These are phyloP conservation scores for Peucedramus taeniatus DNA, from an alignment of 2,113 vertebrate species.

Conservation along the genomic window DNA sequence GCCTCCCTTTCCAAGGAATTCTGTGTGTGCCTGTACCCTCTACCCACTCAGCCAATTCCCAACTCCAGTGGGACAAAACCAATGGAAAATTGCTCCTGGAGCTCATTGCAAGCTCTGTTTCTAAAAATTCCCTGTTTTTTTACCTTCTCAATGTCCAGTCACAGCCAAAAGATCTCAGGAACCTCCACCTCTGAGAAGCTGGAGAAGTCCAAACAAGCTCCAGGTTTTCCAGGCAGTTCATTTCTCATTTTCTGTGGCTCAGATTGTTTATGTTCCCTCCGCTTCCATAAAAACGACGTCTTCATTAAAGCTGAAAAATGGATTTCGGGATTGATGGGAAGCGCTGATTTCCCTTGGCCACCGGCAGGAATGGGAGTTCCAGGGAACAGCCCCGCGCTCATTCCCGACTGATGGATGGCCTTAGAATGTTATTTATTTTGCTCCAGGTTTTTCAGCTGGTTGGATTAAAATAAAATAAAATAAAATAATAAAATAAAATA, in stretches of 20 bases:
- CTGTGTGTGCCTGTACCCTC: accelerated
- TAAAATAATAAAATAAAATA: background rate
- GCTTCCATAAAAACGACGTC: constrained; percentile 65
- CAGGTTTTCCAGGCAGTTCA: constrained; percentile 67
- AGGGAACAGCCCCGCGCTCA: constrained; percentile 2
- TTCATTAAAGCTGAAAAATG: constrained; percentile 74
- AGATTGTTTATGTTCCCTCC: constrained; percentile 63
- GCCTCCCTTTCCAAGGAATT: background rate
- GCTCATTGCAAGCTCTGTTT: background rate
- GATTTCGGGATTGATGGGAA: constrained; percentile 65
- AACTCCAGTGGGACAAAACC: background rate
- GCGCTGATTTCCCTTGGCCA: constrained; percentile 56
- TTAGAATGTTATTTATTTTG: background rate
- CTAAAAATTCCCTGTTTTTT: background rate
- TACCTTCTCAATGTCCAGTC: constrained; percentile 7
- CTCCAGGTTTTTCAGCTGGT: constrained; percentile 28
- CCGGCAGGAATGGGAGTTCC: constrained; percentile 37
- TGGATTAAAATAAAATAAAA: background rate
- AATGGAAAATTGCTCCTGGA: background rate
- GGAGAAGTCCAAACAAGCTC: constrained; percentile 48
- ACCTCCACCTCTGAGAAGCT: background rate
- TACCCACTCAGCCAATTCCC: background rate
- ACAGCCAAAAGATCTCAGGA: constrained; percentile 41
- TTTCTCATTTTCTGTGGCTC: constrained; percentile 56
- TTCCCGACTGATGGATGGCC: background rate